Evolutionary conservation across 2,113 vertebrate species (phyloP).

Genomic region (Phalacrocorax brasilianus): DNA sequence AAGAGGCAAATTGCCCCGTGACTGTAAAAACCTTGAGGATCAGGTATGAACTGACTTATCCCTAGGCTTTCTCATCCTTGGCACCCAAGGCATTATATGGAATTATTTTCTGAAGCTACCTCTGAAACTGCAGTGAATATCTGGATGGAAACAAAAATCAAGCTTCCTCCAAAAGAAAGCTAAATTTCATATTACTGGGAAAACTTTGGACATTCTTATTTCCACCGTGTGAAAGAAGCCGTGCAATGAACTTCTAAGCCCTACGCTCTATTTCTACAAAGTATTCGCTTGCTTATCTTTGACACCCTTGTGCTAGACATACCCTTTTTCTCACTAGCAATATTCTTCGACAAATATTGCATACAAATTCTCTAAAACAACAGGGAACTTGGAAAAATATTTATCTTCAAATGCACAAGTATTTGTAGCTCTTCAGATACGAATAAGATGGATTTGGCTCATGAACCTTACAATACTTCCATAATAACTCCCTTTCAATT

Average conservation of each 20-base stretch:
- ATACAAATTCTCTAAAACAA: neutral
- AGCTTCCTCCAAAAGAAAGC: neutral
- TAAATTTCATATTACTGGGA: neutral
- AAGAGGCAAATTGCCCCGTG: neutral
- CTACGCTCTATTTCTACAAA: neutral
- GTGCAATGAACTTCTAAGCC: neutral
- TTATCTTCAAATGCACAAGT: neutral
- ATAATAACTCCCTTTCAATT: neutral
- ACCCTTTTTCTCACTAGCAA: neutral
- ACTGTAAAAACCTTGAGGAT: neutral
- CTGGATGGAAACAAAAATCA: neutral
- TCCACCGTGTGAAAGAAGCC: accelerated
- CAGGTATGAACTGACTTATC: neutral
- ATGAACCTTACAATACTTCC: neutral
- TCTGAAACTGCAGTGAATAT: neutral
- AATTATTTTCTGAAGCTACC: neutral
- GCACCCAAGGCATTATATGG: neutral
- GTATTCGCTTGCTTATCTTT: neutral
- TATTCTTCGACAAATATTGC: neutral
- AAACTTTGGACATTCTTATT: neutral
- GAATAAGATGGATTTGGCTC: neutral
- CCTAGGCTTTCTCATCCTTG: neutral
- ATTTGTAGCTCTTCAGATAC: neutral
- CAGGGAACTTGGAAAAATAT: neutral
- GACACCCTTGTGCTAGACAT: neutral